A percentile compares a stretch with the other conserved stretches of the same genome.
phyloP scores from a whole-genome alignment of 2,797 vertebrate genomes.

The Fistularia tabacaria region DNA sequence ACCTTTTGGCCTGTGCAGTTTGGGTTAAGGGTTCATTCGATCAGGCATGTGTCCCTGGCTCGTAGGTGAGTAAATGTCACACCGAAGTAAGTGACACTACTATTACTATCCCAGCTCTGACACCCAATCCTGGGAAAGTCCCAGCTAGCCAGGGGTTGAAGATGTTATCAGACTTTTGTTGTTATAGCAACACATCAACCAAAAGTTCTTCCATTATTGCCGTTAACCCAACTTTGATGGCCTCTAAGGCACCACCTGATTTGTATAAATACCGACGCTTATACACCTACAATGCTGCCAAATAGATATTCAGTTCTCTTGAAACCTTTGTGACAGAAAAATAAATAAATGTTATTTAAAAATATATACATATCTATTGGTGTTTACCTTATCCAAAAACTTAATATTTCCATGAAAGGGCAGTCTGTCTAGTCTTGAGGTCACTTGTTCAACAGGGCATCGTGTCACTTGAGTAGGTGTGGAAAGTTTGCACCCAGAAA shows the following conservation, averaged over 20 bases:
- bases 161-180: slow-evolving; percentile 28
- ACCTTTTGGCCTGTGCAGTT: background rate
- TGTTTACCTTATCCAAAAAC: no score
- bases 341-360: no score
- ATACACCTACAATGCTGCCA: no score
- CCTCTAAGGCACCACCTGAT: no score
- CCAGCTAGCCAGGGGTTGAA: slow-evolving; percentile 19
- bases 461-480: slow-evolving; percentile 31
- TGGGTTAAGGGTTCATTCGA: slow-evolving; percentile 35
- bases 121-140: slow-evolving; percentile 58
- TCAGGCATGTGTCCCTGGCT: slow-evolving; percentile 21
- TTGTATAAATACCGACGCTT: no score
- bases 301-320: no score
- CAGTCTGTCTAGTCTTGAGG: background rate
- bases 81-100: slow-evolving; percentile 47
- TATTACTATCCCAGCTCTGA: slow-evolving; percentile 26
- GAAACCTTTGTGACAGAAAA: no score
- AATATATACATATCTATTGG: no score
- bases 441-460: slow-evolving; percentile 18
- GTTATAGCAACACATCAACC: background rate
- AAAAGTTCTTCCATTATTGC: background rate
- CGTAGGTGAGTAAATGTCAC: slow-evolving; percentile 53
- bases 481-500: slow-evolving; percentile 43
- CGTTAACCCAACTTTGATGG: background rate
- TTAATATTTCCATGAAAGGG: background rate